Percentiles rank a stretch among this genome's conserved stretches.
phyloP scores from a whole-genome alignment of 2,888 invertebrate genomes.

The Spilarctia lutea region DNA sequence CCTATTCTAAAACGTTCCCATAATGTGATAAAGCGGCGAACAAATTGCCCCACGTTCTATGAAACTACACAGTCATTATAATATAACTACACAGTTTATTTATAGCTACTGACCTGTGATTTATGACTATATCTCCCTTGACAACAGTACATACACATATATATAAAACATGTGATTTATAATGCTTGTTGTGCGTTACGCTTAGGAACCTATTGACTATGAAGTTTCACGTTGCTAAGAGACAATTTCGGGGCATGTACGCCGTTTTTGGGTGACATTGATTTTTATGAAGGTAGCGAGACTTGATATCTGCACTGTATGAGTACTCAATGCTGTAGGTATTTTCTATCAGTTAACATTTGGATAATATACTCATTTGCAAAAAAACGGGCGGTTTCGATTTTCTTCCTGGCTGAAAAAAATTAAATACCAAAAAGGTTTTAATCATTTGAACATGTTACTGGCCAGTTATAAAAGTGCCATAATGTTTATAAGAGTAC shows the following conservation, averaged over 20 bases:
- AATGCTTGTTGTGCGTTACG: constrained; percentile 60
- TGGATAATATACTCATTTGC: too few species aligned
- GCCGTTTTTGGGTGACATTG: constrained; percentile 42
- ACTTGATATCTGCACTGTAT: not conserved
- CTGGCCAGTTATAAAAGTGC: too few species aligned
- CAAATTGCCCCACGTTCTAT: constrained; percentile 11
- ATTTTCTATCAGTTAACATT: not conserved
- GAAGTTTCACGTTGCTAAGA: constrained; percentile 60
- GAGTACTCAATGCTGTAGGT: not conserved
- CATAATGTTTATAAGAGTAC: too few species aligned
- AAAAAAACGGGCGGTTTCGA: too few species aligned
- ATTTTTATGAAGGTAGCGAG: constrained; percentile 32
- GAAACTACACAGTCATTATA: constrained; percentile 34
- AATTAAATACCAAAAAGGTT: too few species aligned
- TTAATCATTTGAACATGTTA: too few species aligned
- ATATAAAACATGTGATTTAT: constrained; percentile 65
- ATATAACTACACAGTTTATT: constrained; percentile 28
- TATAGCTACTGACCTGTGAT: constrained; percentile 57
- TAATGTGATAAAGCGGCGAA: not conserved
- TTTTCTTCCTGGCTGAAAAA: too few species aligned
- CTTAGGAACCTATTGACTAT: constrained; percentile 50
- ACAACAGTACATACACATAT: constrained; percentile 50
- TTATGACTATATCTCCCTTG: constrained; percentile 57
- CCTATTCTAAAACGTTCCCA: not conserved
- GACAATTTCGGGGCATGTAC: constrained; percentile 56